phyloP scores from a whole-genome alignment of 2,113 vertebrate genomes.

The Aplodontia rufa region DNA sequence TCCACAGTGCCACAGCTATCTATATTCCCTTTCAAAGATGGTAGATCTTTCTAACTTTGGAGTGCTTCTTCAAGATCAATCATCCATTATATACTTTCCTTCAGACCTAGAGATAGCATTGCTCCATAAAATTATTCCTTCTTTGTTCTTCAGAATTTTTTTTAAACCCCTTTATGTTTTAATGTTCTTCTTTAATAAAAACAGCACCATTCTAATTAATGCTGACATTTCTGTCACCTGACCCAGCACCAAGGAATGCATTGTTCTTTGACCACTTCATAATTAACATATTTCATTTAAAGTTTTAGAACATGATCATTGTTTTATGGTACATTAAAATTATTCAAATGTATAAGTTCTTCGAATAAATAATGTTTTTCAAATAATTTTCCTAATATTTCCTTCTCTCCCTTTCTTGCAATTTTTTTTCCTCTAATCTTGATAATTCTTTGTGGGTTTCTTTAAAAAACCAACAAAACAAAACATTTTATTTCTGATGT shows the following conservation, averaged over 20 bases:
- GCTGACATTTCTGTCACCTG: neutral
- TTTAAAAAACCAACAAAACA: neutral
- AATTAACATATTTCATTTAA: neutral
- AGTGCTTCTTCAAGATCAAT: neutral
- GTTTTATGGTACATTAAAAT: neutral
- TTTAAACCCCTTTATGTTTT: neutral
- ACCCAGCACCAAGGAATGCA: neutral
- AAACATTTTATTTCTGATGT: neutral
- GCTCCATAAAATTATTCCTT: neutral
- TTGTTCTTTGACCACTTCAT: neutral
- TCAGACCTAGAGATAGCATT: neutral
- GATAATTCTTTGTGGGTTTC: neutral
- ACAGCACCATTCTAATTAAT: neutral
- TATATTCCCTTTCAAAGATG: accelerated
- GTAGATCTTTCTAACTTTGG: neutral
- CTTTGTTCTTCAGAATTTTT: neutral
- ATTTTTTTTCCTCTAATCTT: neutral
- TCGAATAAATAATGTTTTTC: neutral
- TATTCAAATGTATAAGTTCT: neutral
- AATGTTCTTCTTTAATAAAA: neutral
- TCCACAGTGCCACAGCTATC: neutral
- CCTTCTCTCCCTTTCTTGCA: accelerated
- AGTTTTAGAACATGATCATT: neutral
- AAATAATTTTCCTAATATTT: neutral
- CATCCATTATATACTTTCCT: accelerated